These are phyloP conservation scores for Talpa occidentalis DNA, from an alignment of 2,113 vertebrate species.

Conservation along the genomic window DNA sequence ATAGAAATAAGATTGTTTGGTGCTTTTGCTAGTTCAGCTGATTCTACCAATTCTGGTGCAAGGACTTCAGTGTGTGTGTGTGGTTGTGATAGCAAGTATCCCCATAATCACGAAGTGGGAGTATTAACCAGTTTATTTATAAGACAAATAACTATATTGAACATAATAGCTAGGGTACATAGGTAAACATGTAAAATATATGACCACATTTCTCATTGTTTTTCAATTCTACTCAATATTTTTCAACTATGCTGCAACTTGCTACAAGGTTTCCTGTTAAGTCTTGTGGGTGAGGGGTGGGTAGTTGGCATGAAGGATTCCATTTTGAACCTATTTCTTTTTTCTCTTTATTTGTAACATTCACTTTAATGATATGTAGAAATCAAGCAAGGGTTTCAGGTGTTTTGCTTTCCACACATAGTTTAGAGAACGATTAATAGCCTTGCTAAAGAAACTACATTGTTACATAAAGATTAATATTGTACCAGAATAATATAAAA, in stretches of 20 bases:
- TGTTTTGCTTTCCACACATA: not conserved
- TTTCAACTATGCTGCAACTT: too few species aligned
- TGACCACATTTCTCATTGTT: not conserved
- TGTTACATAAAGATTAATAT: not conserved
- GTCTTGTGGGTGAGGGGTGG: too few species aligned
- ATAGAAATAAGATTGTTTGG: not conserved
- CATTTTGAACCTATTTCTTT: too few species aligned
- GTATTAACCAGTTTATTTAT: not conserved
- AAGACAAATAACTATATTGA: not conserved
- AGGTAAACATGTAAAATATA: not conserved
- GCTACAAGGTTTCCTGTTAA: too few species aligned
- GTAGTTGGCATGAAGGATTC: too few species aligned
- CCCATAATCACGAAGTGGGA: not conserved
- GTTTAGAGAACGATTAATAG: not conserved
- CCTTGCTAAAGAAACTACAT: not conserved
- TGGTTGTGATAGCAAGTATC: not conserved
- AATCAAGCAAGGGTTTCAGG: not conserved
- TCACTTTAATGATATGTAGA: not conserved
- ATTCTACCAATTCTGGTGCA: not conserved
- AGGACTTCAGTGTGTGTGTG: not conserved
- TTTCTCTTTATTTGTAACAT: too few species aligned
- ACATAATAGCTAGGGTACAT: not conserved
- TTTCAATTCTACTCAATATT: too few species aligned
- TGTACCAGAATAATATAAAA: not conserved
- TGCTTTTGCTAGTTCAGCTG: not conserved